These are phyloP conservation scores for Papilio elwesi DNA, from an alignment of 2,888 invertebrate species.

Conservation along the genomic window DNA sequence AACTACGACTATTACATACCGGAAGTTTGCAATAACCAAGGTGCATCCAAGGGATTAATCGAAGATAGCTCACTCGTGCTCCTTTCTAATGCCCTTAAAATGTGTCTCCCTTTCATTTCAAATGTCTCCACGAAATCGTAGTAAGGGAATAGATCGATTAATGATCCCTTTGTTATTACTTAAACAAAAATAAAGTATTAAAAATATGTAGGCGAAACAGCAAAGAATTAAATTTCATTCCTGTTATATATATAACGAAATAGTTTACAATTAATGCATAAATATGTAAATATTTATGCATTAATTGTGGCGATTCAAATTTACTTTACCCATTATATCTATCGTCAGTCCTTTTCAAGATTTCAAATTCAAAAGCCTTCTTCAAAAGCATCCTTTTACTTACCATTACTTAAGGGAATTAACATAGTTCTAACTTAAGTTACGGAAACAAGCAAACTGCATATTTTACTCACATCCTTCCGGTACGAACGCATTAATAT, in stretches of 20 bases:
- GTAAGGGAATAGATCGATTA: slow-evolving; percentile 87
- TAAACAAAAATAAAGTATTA: slow-evolving; percentile 45
- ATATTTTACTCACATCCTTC: slow-evolving; percentile 76
- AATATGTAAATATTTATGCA: too few relatives aligned
- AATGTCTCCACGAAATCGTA: slow-evolving; percentile 86
- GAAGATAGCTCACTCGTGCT: slow-evolving; percentile 58
- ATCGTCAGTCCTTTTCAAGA: too few relatives aligned
- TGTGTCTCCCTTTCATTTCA: slow-evolving; percentile 84
- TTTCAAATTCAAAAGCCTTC: too few relatives aligned
- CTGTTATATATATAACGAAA: too few relatives aligned
- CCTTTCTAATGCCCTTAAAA: slow-evolving; percentile 82
- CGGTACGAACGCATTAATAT: slow-evolving; percentile 43
- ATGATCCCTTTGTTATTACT: slow-evolving; percentile 87
- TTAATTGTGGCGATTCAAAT: too few relatives aligned
- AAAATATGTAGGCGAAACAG: neutral
- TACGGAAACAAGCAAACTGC: neutral
- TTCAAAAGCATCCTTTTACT: too few relatives aligned
- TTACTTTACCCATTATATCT: too few relatives aligned
- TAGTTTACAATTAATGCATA: neutral
- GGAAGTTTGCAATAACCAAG: slow-evolving; percentile 78
- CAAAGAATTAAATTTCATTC: too few relatives aligned
- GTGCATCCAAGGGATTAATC: slow-evolving; percentile 54
- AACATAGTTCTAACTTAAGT: neutral
- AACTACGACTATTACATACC: slow-evolving; percentile 70
- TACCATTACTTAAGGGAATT: too few relatives aligned